phyloP scores from a whole-genome alignment of 2,797 vertebrate species.

The Amblyraja radiata region DNA sequence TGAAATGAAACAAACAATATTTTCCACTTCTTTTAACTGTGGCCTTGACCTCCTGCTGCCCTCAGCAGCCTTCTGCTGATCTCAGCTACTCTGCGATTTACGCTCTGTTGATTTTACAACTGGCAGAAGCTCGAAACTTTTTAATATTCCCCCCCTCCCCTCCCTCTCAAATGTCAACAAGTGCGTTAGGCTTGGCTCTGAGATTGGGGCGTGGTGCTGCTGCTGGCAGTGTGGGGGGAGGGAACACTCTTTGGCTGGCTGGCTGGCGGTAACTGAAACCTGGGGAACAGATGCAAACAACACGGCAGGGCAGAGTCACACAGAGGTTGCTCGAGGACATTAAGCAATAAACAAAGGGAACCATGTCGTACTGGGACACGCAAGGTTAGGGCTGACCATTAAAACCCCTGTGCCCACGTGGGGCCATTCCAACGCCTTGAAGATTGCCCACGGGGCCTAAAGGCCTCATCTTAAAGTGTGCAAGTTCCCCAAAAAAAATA shows the following conservation, averaged over 20 bases:
- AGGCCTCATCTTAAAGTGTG: no score
- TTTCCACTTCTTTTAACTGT: conserved; percentile 1
- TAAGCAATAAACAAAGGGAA: not conserved
- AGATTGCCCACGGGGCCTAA: not conserved
- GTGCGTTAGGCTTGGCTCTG: not conserved
- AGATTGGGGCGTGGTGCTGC: not conserved
- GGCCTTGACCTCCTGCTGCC: conserved; percentile 30
- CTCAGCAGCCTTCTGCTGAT: conserved; percentile 33
- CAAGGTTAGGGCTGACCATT: not conserved
- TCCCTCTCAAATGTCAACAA: not conserved
- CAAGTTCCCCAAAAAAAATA: no score
- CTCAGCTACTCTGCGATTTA: conserved; percentile 37
- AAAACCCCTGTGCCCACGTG: not conserved
- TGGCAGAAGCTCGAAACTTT: conserved; percentile 13
- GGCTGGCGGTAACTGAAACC: conserved; percentile 19
- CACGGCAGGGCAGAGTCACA: not conserved
- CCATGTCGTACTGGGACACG: not conserved
- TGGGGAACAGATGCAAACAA: conserved; percentile 34
- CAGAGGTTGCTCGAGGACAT: conserved; percentile 29
- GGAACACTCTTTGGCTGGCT: not conserved
- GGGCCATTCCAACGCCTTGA: not conserved
- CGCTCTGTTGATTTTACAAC: conserved; percentile 35
- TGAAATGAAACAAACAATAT: conserved; percentile 26
- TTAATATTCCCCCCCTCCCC: no score
- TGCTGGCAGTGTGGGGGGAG: not conserved